Percentiles rank a stretch among this genome's conserved stretches.
These are phyloP conservation scores for Caenorhabditis japonica DNA, from an alignment of 2,888 invertebrate species.

Conservation along the genomic window DNA sequence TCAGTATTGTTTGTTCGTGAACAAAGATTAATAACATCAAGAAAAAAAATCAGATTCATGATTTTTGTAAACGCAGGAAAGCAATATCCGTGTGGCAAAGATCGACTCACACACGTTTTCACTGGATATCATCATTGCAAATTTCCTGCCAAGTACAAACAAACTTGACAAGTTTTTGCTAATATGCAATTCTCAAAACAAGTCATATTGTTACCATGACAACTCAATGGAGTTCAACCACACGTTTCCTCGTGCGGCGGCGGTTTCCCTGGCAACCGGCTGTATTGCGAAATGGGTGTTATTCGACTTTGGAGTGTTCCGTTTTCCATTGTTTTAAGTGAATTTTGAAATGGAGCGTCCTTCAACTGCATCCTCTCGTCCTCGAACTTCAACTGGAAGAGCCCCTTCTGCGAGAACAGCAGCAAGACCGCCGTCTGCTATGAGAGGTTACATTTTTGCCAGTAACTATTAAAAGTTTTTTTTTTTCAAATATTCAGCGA, in stretches of 20 bases:
- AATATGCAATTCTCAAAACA: not conserved
- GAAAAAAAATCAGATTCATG: too few relatives aligned
- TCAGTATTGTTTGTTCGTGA: too few relatives aligned
- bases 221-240: conserved; percentile 9
- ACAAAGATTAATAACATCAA: too few relatives aligned
- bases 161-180: too few relatives aligned
- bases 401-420: conserved; percentile 44
- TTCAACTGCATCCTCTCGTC: conserved; percentile 63
- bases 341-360: conserved; percentile 62
- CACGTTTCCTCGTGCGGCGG: not conserved
- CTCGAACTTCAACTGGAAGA: conserved; percentile 63
- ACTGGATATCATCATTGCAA: too few relatives aligned
- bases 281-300: too few relatives aligned
- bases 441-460: conserved; percentile 13
- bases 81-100: too few relatives aligned
- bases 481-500: too few relatives aligned
- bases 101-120: too few relatives aligned
- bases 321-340: not conserved
- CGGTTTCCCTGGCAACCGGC: not conserved
- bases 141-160: too few relatives aligned
- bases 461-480: not conserved
- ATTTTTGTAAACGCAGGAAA: too few relatives aligned
- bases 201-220: conserved; percentile 12
- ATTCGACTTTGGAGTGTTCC: too few relatives aligned
- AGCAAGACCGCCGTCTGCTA: conserved; percentile 47